phyloP scores from a whole-genome alignment of 2,888 invertebrate species.

The Caprella mutica region DNA sequence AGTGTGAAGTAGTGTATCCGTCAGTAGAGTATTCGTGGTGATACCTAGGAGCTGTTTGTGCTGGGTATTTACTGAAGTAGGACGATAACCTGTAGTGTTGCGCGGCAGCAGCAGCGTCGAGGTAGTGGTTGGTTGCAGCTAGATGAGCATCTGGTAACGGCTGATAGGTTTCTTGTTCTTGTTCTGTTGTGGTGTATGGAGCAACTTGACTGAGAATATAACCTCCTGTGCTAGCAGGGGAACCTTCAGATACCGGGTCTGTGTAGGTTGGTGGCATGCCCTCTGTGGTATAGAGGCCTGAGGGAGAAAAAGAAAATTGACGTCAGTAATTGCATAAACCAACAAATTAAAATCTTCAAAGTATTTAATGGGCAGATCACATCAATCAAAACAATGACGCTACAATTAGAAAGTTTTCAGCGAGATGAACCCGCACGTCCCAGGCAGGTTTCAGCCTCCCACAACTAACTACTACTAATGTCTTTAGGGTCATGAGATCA shows the following conservation, averaged over 20 bases:
- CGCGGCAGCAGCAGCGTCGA: conserved; percentile 24
- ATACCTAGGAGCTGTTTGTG: conserved; percentile 29
- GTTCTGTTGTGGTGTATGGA: conserved; percentile 14
- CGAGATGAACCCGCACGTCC: background rate
- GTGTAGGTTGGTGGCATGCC: conserved; percentile 11
- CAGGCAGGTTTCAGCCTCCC: background rate
- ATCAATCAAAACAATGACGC: background rate
- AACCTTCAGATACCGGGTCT: conserved; percentile 30
- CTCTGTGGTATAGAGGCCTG: background rate
- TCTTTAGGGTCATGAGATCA: too few relatives aligned
- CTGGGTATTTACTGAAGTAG: conserved; percentile 30
- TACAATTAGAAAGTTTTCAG: background rate
- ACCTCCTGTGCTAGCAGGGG: conserved; percentile 29
- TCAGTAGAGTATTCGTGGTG: conserved; percentile 30
- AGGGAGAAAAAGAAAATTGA: background rate
- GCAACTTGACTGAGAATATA: conserved; percentile 18
- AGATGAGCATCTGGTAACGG: conserved; percentile 25
- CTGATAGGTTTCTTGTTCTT: conserved; percentile 26
- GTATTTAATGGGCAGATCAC: background rate
- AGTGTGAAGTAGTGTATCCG: conserved; percentile 31
- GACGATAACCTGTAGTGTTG: conserved; percentile 28
- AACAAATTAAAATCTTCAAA: too few relatives aligned
- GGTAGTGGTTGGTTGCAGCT: conserved; percentile 22
- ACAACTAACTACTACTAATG: background rate
- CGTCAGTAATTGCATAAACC: too few relatives aligned